Base-by-base conservation (phyloP, 2,797 vertebrate genomes). In the Mus caroli region DNA sequence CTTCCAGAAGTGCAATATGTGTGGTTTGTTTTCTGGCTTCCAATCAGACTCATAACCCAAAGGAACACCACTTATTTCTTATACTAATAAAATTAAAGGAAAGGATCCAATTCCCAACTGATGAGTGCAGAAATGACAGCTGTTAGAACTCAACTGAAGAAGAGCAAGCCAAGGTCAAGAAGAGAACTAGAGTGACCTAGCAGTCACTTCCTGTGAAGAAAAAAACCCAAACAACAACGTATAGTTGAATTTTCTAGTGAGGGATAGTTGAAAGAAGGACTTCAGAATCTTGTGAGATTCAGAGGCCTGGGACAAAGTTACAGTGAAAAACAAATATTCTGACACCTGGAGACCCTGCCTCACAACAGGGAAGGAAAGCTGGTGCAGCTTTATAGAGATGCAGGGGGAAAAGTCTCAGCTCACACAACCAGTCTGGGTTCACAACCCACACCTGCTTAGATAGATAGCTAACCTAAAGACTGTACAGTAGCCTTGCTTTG, bases 1-100 rank as follows among this genome's bases (percentile, higher is more conserved):
- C 97, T 98, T 98, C 97, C 92, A 97, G 95, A 97, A 96, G 90
- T 50, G 76, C 95, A 83, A 3, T 83, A 24, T 1, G 97, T 97
- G 97, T 97, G 90, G 60, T 97, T 97, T 97, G 64, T 97, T 97
- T 96, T 90, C 79, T 96, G 58, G 84, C 69, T 93, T 71, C 94
- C 73, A 64, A 50, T 71, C 78, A 54, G 43, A 17, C 46, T 85
- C 52, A 56, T 31, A n/a, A 58, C 28, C 90, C 60, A 58, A 83
- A 94, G 46, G 67, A 91, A 85, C 5, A 87, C 20, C 75, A 82
- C 28, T 85, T 56, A 75, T 31, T 94, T 78, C 46, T 79, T 92
- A 69, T 13, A 80, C 46, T 90, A 7, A 40, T 86, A 13, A 75
- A 31, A 58, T 75, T 84, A 58, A 92, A 92, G 79, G 40, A 95